Conservation (phyloP, 1,140 invertebrate species). For the Palaemon carinicauda region DNA sequence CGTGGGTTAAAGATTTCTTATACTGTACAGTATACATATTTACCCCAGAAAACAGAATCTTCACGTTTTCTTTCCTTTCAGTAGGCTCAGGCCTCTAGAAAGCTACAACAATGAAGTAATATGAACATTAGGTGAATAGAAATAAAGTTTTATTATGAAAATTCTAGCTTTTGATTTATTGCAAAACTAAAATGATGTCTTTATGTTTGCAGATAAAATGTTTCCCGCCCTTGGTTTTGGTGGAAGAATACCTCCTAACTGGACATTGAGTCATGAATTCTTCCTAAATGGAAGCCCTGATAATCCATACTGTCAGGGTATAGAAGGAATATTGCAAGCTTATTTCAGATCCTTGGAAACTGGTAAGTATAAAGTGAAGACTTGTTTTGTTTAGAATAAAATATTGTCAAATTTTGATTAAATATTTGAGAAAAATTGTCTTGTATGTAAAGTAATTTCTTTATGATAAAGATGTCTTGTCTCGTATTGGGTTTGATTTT, state of each 20-base stretch:
- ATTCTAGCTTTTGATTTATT: no score
- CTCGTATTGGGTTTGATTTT: no score
- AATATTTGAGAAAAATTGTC: neutral
- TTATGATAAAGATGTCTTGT: neutral
- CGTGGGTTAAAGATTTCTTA: no score
- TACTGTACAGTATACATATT: no score
- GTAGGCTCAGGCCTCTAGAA: no score
- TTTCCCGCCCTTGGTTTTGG: conserved; percentile 69
- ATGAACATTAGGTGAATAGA: no score
- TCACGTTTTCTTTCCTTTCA: no score
- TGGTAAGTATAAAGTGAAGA: conserved; percentile 41
- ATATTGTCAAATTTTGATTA: neutral
- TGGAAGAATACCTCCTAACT: conserved; percentile 66
- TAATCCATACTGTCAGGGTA: conserved; percentile 68
- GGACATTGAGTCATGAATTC: conserved; percentile 67
- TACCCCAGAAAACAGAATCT: no score
- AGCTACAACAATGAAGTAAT: no score
- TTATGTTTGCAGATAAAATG: conserved; percentile 65
- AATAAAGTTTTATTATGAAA: no score
- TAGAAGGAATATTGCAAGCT: conserved; percentile 67
- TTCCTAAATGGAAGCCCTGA: conserved; percentile 68
- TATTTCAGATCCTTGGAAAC: conserved; percentile 66
- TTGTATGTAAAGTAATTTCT: no score
- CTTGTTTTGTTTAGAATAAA: neutral
- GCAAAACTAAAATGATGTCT: neutral